phyloP scores from a whole-genome alignment of 2,113 vertebrate genomes.

The Oncorhynchus keta region DNA sequence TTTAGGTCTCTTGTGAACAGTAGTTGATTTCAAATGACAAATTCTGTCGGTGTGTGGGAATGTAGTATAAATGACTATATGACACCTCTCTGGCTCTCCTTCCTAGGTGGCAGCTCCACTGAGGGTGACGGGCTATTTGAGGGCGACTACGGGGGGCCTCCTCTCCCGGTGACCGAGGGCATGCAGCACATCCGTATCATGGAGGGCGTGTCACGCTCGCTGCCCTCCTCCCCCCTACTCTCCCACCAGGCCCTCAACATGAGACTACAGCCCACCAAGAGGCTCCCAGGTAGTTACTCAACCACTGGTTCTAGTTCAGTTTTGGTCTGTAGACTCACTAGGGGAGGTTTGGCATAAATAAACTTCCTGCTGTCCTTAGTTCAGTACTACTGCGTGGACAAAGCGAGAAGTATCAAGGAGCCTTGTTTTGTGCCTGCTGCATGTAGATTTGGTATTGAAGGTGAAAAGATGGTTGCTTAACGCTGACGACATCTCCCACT shows the following conservation, averaged over 20 bases:
- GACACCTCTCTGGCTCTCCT: neutral
- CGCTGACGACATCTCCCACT: no score
- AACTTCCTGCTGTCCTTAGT: neutral
- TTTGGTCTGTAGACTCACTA: no score
- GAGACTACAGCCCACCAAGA: conserved; percentile 88
- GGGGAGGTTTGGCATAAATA: no score
- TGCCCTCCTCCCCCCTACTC: conserved; percentile 90
- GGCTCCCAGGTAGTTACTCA: conserved; percentile 78
- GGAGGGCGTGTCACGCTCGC: conserved; percentile 91
- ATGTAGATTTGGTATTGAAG: no score
- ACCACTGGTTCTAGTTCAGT: no score
- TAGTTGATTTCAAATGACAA: no score
- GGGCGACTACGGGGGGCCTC: conserved; percentile 81
- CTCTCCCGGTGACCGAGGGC: conserved; percentile 86
- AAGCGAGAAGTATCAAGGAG: no score
- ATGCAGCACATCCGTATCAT: conserved; percentile 95
- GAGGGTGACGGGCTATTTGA: conserved; percentile 90
- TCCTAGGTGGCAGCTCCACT: conserved; percentile 77
- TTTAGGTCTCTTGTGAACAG: no score
- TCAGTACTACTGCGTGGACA: no score
- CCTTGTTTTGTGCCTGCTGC: no score
- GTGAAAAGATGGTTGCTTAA: no score
- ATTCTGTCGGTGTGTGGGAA: neutral
- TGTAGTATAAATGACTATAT: neutral
- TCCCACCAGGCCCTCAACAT: conserved; percentile 91